Base-by-base conservation (phyloP, 2,888 invertebrate species). In the Drosophila ochracea region DNA sequence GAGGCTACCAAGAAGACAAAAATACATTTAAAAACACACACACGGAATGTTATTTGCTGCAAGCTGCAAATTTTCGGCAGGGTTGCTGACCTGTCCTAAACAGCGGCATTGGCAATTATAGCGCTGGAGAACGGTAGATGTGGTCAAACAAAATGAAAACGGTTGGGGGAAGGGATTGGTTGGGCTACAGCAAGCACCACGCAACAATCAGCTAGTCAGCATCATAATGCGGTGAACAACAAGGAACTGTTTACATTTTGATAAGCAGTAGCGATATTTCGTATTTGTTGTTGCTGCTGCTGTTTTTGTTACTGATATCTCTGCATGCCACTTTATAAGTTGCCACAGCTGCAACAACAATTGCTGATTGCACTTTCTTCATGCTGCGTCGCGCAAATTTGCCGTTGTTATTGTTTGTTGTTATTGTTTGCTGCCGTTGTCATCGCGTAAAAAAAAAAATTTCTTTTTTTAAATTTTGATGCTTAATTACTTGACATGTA, bases 201-300 rank as follows among this genome's bases (percentile, higher is more conserved):
- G 33, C 52, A 65, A 31, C 39, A 60, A 25, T 31, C 49, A 41
- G 37, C 28, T 47, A 47, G 30, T 13, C 35, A 54, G 30, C 37
- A 50, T 47, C 52, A 57, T 52, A 35, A 62, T 53, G 37, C 33
- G 64, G 47, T 47, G 47, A 62, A 50, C 68, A 70, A 67, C 52
- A 66, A 80, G 76, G 67, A 82, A 83, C 83, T 82, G 68, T 79
- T 80, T 65, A 73, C 70, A 76, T 65, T 60, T 60, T 71, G 85
- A 82, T 85, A 85, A 85, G 76, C 64, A 52, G 13, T 21, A 10
- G 54, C 33, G 35, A 37, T 68, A 58, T 37, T 37, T 53, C 25
- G 33, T 30, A 37, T 53, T 21, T 69, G 33, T 25, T 63, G 53
- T 9, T 47, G 30, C 7, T 41, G 28, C 16, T 31, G 16, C 13